phyloP scores from a whole-genome alignment of 2,888 invertebrate genomes.

The Polydrusus tereticollis region DNA sequence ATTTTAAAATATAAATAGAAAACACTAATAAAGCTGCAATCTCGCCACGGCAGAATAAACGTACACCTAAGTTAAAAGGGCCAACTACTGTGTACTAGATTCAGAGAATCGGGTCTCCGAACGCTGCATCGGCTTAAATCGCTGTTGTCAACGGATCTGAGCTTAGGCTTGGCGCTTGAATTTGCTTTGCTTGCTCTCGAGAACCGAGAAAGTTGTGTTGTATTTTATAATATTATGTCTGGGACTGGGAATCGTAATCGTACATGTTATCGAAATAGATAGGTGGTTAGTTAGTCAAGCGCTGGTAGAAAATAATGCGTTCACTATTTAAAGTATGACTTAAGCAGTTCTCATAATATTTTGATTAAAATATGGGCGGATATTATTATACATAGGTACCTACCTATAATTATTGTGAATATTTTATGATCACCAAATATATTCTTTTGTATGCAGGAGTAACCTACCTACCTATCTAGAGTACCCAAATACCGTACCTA shows the following conservation, averaged over 20 bases:
- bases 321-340: background rate
- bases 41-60: background rate
- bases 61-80: background rate
- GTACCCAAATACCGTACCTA: no score
- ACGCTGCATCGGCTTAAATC: background rate
- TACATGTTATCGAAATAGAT: background rate
- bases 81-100: slow-evolving; percentile 1
- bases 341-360: no score
- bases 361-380: no score
- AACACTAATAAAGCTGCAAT: background rate
- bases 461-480: no score
- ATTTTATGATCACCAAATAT: no score
- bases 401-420: no score
- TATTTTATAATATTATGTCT: slow-evolving; percentile 7
- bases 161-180: background rate
- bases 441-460: no score
- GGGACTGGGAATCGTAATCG: no score
- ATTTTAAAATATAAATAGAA: slow-evolving; percentile 19
- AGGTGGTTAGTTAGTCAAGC: slow-evolving; percentile 1
- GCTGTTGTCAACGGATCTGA: background rate
- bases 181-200: background rate
- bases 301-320: background rate
- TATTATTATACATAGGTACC: no score
- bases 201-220: slow-evolving; percentile 3
- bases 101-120: background rate